These are phyloP conservation scores for Syrmaticus mikado DNA, from an alignment of 2,113 vertebrate species.

Conservation along the genomic window DNA sequence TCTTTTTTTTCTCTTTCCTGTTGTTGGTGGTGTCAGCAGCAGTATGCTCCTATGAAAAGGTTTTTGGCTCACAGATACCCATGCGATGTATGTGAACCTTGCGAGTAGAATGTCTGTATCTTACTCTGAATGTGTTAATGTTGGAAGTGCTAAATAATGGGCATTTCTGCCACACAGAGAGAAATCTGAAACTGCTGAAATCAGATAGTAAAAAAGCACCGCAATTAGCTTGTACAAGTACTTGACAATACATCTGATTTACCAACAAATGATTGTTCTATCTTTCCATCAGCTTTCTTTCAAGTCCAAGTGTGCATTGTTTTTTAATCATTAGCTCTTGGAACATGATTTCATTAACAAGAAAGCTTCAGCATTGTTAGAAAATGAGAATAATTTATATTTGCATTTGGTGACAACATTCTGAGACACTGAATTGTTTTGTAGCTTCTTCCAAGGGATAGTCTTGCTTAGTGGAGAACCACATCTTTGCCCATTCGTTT, in stretches of 20 bases:
- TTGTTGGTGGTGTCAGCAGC: accelerated
- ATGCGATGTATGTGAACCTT: neutral
- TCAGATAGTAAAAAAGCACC: neutral
- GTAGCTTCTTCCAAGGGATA: neutral
- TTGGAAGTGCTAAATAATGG: neutral
- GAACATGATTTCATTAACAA: conserved; percentile 19
- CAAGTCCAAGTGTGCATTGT: conserved; percentile 26
- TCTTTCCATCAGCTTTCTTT: conserved; percentile 28
- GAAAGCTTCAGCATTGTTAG: neutral
- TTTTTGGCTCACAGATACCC: neutral
- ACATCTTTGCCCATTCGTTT: conserved; percentile 21
- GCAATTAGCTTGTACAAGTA: neutral
- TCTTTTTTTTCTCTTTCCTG: neutral
- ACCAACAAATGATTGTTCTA: neutral
- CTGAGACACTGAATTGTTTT: neutral
- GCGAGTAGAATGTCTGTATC: neutral
- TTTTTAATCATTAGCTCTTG: conserved; percentile 31
- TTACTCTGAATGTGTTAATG: neutral
- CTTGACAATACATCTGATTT: conserved; percentile 30
- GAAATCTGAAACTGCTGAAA: conserved; percentile 1
- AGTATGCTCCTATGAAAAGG: neutral
- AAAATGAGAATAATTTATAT: conserved; percentile 4
- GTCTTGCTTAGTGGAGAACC: neutral
- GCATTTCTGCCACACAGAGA: neutral
- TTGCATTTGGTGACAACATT: conserved; percentile 7